Evolutionary conservation across 2,113 vertebrate species (phyloP).

Genomic region (Elephantulus edwardii): DNA sequence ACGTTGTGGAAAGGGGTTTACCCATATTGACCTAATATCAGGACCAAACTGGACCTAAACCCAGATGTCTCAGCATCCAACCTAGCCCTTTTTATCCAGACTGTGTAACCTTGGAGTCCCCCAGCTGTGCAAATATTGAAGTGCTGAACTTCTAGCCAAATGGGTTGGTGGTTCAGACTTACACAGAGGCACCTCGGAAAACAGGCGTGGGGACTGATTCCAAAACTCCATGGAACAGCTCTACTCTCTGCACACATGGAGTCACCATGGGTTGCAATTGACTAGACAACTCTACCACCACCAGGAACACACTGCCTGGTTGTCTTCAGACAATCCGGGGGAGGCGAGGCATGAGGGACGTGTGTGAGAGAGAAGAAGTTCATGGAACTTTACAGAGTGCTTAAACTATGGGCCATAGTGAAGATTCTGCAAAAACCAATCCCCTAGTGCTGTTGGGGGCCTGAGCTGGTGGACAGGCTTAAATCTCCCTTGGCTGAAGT

Average conservation of each 20-base stretch:
- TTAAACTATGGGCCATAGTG: not conserved
- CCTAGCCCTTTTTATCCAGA: not conserved
- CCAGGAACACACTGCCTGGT: not conserved
- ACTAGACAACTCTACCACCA: not conserved
- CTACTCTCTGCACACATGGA: not conserved
- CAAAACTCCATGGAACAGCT: not conserved
- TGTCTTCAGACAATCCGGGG: not conserved
- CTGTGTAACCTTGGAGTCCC: not conserved
- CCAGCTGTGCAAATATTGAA: not conserved
- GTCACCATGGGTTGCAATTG: not conserved
- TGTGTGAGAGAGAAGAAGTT: not conserved
- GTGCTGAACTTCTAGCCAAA: not conserved
- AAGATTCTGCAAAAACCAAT: not conserved
- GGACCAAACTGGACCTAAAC: not conserved
- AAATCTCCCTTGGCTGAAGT: not conserved
- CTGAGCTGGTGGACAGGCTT: not conserved
- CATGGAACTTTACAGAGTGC: not conserved
- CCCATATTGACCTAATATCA: conserved; percentile 21
- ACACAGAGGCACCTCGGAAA: not conserved
- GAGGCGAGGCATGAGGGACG: not conserved
- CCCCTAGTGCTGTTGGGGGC: not conserved
- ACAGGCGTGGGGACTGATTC: not conserved
- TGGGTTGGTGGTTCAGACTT: not conserved
- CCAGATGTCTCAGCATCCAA: not conserved
- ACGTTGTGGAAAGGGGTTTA: not conserved